phyloP scores from a whole-genome alignment of 2,113 vertebrate genomes.

The Salvelinus namaycush region DNA sequence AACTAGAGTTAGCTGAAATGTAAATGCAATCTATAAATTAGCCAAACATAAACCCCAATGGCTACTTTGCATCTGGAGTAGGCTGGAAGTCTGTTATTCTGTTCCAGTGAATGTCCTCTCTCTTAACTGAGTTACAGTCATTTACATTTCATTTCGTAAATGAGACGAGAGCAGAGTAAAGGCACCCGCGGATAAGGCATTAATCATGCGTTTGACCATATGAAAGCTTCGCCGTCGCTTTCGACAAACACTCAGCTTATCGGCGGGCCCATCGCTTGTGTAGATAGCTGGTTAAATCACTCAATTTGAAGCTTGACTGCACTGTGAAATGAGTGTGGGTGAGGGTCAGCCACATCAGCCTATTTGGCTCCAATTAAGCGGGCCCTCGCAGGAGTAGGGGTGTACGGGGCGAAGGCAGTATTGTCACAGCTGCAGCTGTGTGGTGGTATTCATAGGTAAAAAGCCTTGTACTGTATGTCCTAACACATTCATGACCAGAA shows the following conservation, averaged over 20 bases:
- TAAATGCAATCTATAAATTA: too few species aligned
- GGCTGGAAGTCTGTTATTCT: too few species aligned
- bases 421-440: neutral
- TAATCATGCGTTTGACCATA: neutral
- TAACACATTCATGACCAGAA: neutral
- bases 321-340: neutral
- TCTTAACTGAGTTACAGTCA: neutral
- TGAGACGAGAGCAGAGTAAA: neutral
- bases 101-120: too few species aligned
- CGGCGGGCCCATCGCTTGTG: neutral
- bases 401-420: neutral
- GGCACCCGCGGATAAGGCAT: neutral
- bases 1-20: too few species aligned
- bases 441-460: neutral
- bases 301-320: constrained; percentile 15
- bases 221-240: neutral
- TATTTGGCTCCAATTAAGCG: neutral
- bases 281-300: neutral
- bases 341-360: neutral
- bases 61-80: too few species aligned
- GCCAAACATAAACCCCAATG: too few species aligned
- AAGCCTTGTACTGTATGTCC: neutral
- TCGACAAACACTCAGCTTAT: neutral
- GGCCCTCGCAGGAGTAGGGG: neutral
- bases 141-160: neutral